Evolutionary conservation across 2,888 invertebrate species (phyloP).

Genomic region (Drosophila rubida): DNA sequence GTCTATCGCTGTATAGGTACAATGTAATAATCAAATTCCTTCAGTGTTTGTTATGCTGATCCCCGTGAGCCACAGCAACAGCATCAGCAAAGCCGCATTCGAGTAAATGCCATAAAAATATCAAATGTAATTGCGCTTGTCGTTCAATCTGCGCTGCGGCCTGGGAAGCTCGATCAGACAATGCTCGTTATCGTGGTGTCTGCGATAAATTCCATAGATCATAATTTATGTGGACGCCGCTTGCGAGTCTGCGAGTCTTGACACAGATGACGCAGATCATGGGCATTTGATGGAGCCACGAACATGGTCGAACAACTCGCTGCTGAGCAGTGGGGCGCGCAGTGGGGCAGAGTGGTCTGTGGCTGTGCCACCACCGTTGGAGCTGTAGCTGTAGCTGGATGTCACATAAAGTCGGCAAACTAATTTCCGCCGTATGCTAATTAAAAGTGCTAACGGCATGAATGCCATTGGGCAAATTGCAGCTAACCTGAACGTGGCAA

Average conservation of each 20-base stretch:
- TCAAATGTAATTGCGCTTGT: conserved; percentile 65
- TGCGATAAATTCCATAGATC: conserved; percentile 62
- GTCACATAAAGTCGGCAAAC: conserved; percentile 59
- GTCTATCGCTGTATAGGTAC: neutral
- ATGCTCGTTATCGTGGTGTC: conserved; percentile 67
- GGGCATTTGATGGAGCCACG: conserved; percentile 22
- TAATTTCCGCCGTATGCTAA: conserved; percentile 77
- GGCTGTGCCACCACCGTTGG: conserved; percentile 22
- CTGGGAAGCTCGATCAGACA: conserved; percentile 33
- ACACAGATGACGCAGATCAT: conserved; percentile 47
- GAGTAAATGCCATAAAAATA: conserved; percentile 62
- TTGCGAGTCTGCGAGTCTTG: conserved; percentile 21
- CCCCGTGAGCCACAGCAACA: conserved; percentile 1
- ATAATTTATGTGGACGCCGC: conserved; percentile 65
- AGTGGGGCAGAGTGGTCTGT: conserved; percentile 9
- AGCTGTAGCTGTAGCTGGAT: too few relatives aligned
- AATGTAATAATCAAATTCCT: conserved; percentile 1
- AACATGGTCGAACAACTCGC: neutral
- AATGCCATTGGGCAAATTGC: conserved; percentile 69
- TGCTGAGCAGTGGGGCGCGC: neutral
- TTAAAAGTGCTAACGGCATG: conserved; percentile 70
- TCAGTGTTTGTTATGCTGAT: conserved; percentile 1
- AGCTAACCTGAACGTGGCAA: conserved; percentile 9
- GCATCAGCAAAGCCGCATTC: neutral
- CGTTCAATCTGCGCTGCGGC: conserved; percentile 23